phyloP scores from a whole-genome alignment of 2,113 vertebrate species.

The Aramus guarauna region DNA sequence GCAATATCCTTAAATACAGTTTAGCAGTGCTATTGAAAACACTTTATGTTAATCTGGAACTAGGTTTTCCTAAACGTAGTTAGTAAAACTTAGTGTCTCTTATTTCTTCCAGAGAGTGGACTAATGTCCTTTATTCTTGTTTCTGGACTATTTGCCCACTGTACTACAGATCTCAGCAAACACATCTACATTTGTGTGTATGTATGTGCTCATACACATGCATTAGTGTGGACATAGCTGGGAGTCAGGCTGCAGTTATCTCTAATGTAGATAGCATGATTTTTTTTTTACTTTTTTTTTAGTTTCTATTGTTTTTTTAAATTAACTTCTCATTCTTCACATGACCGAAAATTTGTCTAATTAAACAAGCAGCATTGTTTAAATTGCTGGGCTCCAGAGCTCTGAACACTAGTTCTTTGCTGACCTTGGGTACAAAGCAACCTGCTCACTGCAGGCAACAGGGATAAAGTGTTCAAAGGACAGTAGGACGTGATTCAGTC shows the following conservation, averaged over 20 bases:
- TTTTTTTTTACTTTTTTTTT: not conserved
- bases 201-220: not conserved
- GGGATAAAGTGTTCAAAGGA: slow-evolving; percentile 24
- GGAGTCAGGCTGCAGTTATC: not conserved
- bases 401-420: not conserved
- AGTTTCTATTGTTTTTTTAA: not conserved
- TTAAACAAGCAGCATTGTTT: not conserved
- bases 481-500: not conserved
- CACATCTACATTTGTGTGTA: not conserved
- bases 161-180: not conserved
- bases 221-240: not conserved
- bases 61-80: not conserved
- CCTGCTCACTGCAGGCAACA: not conserved
- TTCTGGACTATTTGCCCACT: not conserved
- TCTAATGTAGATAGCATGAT: not conserved
- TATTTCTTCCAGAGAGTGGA: not conserved
- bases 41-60: not conserved
- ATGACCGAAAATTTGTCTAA: not conserved
- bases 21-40: not conserved
- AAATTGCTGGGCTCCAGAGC: not conserved
- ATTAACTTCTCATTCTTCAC: not conserved
- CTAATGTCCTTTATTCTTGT: not conserved
- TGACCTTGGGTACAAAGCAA: slow-evolving; percentile 4
- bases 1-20: not conserved
- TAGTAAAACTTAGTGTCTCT: not conserved